These are phyloP conservation scores for Blastobasis lacticolella DNA, from an alignment of 2,888 invertebrate species.

Conservation along the genomic window DNA sequence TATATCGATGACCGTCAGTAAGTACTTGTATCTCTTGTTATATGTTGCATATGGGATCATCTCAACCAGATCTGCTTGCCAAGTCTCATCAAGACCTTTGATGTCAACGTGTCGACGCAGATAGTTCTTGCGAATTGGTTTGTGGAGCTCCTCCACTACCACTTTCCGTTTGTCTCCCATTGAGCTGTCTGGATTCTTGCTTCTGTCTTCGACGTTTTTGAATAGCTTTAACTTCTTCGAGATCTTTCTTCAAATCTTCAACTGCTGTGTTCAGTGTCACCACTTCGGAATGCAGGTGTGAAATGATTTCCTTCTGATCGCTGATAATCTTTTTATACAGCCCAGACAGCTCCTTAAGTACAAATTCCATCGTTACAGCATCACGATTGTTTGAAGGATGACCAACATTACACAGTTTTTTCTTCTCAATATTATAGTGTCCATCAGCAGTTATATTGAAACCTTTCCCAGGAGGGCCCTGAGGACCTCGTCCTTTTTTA, in stretches of 20 bases:
- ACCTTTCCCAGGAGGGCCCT: background rate
- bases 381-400: no score
- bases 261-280: background rate
- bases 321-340: background rate
- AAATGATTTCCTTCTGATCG: background rate
- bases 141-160: constrained; percentile 8
- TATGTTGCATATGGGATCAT: constrained; percentile 11
- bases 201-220: background rate
- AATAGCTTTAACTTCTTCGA: background rate
- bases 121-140: constrained; percentile 28
- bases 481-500: background rate
- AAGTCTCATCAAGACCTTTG: constrained; percentile 41
- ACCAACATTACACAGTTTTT: no score
- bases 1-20: constrained; percentile 8
- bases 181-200: constrained; percentile 4
- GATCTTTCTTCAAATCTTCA: background rate
- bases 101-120: constrained; percentile 27
- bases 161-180: no score
- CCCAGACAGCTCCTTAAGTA: background rate
- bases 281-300: background rate
- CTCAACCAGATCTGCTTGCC: constrained; percentile 45
- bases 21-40: constrained; percentile 10
- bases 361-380: no score
- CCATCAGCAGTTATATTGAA: background rate
- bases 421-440: no score